These are phyloP conservation scores for Phrynocephalus vlangalii DNA, from an alignment of 2,797 vertebrate genomes.

Conservation along the genomic window DNA sequence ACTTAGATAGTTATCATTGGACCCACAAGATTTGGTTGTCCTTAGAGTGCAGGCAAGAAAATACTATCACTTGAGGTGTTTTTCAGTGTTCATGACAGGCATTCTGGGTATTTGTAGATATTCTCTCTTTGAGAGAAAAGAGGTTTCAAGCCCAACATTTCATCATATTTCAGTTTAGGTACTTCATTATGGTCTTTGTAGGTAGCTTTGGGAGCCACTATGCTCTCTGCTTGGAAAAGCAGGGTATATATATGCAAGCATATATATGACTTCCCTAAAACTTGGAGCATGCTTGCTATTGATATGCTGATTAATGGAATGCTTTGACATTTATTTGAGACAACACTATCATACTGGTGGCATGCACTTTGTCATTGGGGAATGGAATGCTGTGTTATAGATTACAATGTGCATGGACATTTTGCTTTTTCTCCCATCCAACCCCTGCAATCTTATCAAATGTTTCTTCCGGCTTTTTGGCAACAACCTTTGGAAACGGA, in stretches of 20 bases:
- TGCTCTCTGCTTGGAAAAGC: background rate
- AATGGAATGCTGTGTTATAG: background rate
- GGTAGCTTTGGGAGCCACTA: background rate
- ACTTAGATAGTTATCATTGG: background rate
- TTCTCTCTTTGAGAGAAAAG: no score
- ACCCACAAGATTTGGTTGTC: no score
- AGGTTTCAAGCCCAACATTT: background rate
- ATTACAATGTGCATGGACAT: background rate
- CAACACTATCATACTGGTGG: background rate
- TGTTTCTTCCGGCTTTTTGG: background rate
- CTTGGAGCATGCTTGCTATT: background rate
- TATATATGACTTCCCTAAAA: background rate
- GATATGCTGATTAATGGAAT: background rate
- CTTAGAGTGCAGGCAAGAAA: no score
- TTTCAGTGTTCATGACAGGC: no score
- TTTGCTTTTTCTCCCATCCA: slow-evolving; percentile 32
- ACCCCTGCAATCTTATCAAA: slow-evolving; percentile 32
- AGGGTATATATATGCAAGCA: background rate
- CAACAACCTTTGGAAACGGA: slow-evolving; percentile 20
- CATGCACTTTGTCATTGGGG: background rate
- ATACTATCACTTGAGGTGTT: no score
- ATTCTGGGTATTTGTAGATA: no score
- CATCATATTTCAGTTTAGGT: background rate
- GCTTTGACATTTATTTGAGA: background rate
- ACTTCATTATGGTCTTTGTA: background rate